phyloP scores from a whole-genome alignment of 2,888 invertebrate genomes.

The Gerris lacustris region DNA sequence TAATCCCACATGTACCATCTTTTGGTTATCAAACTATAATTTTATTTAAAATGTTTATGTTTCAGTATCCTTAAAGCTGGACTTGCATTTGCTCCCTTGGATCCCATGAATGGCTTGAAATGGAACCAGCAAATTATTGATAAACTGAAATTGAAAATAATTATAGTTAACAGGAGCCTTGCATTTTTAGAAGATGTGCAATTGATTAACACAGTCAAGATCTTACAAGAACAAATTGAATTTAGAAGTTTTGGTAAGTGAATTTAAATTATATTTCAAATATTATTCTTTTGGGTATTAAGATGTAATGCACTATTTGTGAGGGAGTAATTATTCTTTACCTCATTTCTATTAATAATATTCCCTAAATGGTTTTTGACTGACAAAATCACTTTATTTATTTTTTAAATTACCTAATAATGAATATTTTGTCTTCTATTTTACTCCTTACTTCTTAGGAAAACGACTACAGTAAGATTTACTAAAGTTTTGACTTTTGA shows the following conservation, averaged over 20 bases:
- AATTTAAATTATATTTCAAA: neutral
- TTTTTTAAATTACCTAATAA: no score
- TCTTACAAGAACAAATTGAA: slow-evolving; percentile 14
- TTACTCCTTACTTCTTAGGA: no score
- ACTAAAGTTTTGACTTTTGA: no score
- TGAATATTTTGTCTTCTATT: no score
- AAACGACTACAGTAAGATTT: no score
- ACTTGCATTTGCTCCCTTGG: slow-evolving; percentile 8
- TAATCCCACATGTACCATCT: no score
- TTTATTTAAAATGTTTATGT: neutral
- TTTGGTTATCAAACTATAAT: no score
- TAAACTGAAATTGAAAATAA: neutral
- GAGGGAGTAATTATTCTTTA: no score
- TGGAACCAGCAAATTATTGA: slow-evolving; percentile 4
- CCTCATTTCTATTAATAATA: no score
- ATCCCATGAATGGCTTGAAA: neutral
- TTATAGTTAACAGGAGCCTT: neutral
- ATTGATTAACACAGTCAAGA: neutral
- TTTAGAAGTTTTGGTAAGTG: slow-evolving; percentile 19
- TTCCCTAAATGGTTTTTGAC: no score
- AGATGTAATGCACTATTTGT: no score
- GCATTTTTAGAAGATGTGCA: neutral
- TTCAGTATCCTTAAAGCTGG: neutral
- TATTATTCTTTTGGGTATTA: neutral
- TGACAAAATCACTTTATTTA: no score